phyloP scores from a whole-genome alignment of 2,113 vertebrate species.

The Gallinago paraguaiae region DNA sequence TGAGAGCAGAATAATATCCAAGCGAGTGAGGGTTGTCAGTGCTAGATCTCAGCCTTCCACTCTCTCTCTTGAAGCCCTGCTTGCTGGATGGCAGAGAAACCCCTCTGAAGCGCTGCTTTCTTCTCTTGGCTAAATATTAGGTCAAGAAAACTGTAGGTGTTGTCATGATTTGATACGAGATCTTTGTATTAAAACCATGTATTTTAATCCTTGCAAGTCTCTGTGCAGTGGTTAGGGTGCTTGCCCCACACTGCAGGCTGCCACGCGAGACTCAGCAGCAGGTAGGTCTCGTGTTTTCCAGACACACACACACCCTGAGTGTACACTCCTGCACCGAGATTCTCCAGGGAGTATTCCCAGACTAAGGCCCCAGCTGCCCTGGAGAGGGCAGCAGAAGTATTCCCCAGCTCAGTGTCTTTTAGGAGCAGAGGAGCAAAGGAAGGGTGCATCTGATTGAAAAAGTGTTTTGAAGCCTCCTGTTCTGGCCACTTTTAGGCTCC shows the following conservation, averaged over 20 bases:
- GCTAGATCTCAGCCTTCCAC: neutral
- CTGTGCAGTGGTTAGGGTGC: neutral
- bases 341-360: accelerated
- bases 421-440: neutral
- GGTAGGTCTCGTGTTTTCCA: neutral
- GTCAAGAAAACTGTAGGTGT: neutral
- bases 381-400: constrained; percentile 53
- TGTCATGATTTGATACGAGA: neutral
- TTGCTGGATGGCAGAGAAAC: neutral
- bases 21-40: neutral
- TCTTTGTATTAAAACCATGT: neutral
- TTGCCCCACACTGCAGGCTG: neutral
- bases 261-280: neutral
- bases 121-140: neutral
- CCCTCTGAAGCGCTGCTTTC: neutral
- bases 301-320: accelerated
- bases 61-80: neutral
- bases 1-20: neutral
- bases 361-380: neutral
- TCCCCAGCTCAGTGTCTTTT: neutral
- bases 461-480: neutral
- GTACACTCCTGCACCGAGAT: accelerated
- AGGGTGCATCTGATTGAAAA: accelerated
- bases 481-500: neutral
- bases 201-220: neutral